These are phyloP conservation scores for Carpatolechia fugitivella DNA, from an alignment of 2,888 invertebrate species.

Conservation along the genomic window DNA sequence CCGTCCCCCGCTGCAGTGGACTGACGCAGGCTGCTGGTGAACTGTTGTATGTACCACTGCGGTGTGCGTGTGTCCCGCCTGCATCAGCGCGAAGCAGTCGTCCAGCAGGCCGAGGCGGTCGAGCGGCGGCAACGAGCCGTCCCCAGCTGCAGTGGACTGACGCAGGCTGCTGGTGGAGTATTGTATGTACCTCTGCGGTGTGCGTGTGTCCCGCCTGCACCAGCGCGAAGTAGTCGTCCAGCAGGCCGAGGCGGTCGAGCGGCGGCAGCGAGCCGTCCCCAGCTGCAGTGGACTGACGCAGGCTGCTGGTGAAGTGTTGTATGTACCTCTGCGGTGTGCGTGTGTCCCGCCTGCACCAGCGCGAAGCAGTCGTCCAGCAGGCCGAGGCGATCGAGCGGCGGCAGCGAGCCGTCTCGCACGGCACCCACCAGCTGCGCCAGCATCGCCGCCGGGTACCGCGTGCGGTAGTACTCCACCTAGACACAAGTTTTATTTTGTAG, in stretches of 20 bases:
- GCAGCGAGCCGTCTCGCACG: constrained; percentile 87
- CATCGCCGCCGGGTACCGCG: constrained; percentile 89
- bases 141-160: not conserved
- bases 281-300: not conserved
- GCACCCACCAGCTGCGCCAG: constrained; percentile 88
- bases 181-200: constrained; percentile 83
- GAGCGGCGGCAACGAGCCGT: too few relatives aligned
- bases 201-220: constrained; percentile 91
- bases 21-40: not conserved
- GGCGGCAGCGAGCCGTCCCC: not conserved
- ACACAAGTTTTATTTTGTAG: too few relatives aligned
- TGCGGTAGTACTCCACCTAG: constrained; percentile 93
- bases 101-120: constrained; percentile 94
- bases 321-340: constrained; percentile 86
- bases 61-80: constrained; percentile 90
- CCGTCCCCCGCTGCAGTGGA: too few relatives aligned
- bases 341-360: constrained; percentile 91
- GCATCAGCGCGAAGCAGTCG: constrained; percentile 95
- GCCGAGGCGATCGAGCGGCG: constrained; percentile 93
- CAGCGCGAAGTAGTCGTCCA: constrained; percentile 95
- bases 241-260: constrained; percentile 76
- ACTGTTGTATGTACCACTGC: constrained; percentile 78
- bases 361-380: constrained; percentile 96
- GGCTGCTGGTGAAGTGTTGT: not conserved
- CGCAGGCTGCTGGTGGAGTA: not conserved